These are phyloP conservation scores for Elephas maximus DNA, from an alignment of 2,113 vertebrate genomes.

Conservation along the genomic window DNA sequence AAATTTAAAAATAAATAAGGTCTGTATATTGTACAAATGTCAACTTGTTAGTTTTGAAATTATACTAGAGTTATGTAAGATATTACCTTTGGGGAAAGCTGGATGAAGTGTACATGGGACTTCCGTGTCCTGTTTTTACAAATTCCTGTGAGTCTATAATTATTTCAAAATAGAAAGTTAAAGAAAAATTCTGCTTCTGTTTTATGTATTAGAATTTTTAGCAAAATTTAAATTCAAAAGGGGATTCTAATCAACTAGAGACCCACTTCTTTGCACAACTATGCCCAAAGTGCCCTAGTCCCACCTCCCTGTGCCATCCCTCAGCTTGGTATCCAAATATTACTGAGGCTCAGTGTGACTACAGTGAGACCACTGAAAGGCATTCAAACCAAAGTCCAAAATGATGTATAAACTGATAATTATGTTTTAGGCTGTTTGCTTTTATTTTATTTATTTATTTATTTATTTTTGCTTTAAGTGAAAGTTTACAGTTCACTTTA, in stretches of 20 bases:
- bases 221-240: background rate
- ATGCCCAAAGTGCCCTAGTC: background rate
- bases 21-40: background rate
- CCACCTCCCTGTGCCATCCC: accelerated
- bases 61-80: background rate
- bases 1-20: slow-evolving; percentile 43
- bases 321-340: accelerated
- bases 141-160: too few species aligned
- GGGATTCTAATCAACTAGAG: background rate
- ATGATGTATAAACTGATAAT: background rate
- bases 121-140: background rate
- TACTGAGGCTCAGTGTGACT: background rate
- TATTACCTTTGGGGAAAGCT: background rate
- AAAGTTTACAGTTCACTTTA: too few species aligned
- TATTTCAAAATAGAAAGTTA: too few species aligned
- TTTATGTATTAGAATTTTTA: background rate
- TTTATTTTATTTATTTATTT: background rate
- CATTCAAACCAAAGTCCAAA: background rate
- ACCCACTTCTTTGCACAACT: background rate
- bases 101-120: background rate
- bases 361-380: background rate
- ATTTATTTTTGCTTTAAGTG: too few species aligned
- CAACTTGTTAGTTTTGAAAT: background rate
- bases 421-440: background rate
- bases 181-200: background rate